Base-by-base conservation (phyloP, 2,113 vertebrate genomes). In the Aspiorhynchus laticeps region DNA sequence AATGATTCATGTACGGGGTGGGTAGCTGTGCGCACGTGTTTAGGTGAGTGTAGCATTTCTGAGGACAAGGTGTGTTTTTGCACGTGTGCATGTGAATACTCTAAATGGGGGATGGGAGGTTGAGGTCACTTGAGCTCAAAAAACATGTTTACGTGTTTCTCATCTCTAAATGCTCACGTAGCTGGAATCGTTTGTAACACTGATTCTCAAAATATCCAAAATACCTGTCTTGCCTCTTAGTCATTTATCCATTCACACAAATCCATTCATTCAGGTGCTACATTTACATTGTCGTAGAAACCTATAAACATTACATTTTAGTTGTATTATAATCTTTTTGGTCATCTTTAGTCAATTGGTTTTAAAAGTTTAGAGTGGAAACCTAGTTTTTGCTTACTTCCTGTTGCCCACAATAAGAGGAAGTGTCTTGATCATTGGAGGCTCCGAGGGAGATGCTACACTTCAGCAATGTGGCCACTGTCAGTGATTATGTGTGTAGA, bases 1-100 rank as follows among this genome's bases (percentile, higher is more conserved):
- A 94, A 93, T 95, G 92, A 94, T 94, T 94, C 92, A 93, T 93
- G 88, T 89, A 76, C 86, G 38, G 89, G 88, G 86, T 71, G 87
- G 89, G 87, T 81, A 80, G 76, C 85, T 51, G 53, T 90, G 92
- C 67, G 88, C 91, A 92, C 90, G 90, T 90, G 91, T 88, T 92
- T 36, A 38, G 89, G 91, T 89, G 80, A 93, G 91, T 89, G 89
- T 90, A 91, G 87, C 86, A 46, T 90, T 87, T 65, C 90, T 85
- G 17, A 69, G 90, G 89, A 91, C 85, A 84, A 85, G 87, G 79
- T 71, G 84, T 87, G 59, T 89, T 83, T 87, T 63, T 80, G 63
- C 31, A 83, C 53, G 36, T 75, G 82, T 71, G n/a, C 59, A 61
- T 87, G 81, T 79, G 74, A 78, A 75, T 51, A 67, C 73, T 80